Evolutionary conservation across 2,888 invertebrate species (phyloP).

Genomic region (Leucoptera coffeella): DNA sequence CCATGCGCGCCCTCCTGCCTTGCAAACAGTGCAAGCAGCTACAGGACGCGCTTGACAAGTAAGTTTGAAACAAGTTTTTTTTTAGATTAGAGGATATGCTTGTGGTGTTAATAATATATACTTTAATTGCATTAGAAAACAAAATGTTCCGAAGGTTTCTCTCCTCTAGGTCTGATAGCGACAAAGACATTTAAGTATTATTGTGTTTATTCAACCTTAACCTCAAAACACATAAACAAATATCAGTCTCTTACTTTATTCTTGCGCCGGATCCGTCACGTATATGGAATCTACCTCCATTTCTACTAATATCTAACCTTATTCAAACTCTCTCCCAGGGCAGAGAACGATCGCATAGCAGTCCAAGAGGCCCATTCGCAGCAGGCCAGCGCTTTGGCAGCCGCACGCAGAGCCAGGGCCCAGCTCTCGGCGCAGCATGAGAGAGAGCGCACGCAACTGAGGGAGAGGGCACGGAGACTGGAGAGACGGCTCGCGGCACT

Average conservation of each 20-base stretch:
- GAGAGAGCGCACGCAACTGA: conserved; percentile 53
- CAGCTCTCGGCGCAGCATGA: conserved; percentile 41
- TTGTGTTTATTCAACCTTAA: not conserved
- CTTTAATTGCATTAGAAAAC: too few species aligned
- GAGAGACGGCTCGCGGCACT: conserved; percentile 67
- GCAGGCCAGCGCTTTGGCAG: conserved; percentile 35
- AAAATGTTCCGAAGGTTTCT: too few species aligned
- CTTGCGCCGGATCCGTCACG: too few species aligned
- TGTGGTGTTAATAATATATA: too few species aligned
- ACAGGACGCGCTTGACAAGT: conserved; percentile 50
- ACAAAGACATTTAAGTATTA: too few species aligned
- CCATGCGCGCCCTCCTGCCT: conserved; percentile 40
- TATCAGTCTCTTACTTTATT: not conserved
- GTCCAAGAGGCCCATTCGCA: conserved; percentile 32
- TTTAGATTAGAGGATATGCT: not conserved
- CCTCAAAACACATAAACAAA: not conserved
- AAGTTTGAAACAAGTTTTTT: too few species aligned
- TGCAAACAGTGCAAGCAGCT: conserved; percentile 48
- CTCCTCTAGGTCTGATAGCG: too few species aligned
- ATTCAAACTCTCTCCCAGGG: conserved; percentile 15
- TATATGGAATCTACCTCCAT: too few species aligned
- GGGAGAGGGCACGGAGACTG: conserved; percentile 65
- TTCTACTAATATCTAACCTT: too few species aligned
- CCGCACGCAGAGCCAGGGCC: conserved; percentile 36
- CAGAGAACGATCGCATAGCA: conserved; percentile 29